Percentiles rank a stretch among this genome's conserved stretches.
phyloP scores from a whole-genome alignment of 2,888 invertebrate species.

The Aphelenchoides bicaudatus region DNA sequence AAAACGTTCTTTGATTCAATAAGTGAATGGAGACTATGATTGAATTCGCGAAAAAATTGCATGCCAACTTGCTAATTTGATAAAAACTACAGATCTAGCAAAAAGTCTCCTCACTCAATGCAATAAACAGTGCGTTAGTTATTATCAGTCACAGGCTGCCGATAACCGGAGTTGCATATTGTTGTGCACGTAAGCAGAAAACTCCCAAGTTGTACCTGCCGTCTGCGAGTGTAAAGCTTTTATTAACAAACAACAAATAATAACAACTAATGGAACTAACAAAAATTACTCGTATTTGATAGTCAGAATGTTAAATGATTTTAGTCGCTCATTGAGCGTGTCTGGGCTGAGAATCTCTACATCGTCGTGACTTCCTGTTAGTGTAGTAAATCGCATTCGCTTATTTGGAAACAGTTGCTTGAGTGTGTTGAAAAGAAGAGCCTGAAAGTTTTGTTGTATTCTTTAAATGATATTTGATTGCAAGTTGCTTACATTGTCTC shows the following conservation, averaged over 20 bases:
- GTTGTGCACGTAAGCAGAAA: too few relatives aligned
- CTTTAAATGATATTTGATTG: conserved; percentile 1
- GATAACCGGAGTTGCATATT: too few relatives aligned
- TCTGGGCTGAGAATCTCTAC: neutral
- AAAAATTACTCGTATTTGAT: conserved; percentile 15
- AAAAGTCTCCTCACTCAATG: too few relatives aligned
- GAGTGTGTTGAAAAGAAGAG: neutral
- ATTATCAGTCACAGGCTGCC: too few relatives aligned
- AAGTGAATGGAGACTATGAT: too few relatives aligned
- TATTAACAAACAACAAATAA: conserved; percentile 8
- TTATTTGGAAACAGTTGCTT: conserved; percentile 1
- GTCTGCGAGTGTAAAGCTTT: too few relatives aligned
- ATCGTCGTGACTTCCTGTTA: conserved; percentile 9
- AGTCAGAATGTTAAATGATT: conserved; percentile 14
- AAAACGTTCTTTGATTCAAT: too few relatives aligned
- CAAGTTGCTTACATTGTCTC: neutral
- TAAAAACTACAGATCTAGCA: too few relatives aligned
- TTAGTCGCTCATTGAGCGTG: conserved; percentile 8
- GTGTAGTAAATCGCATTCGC: conserved; percentile 14
- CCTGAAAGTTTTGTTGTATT: neutral
- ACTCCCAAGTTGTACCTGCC: too few relatives aligned
- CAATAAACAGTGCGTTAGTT: too few relatives aligned
- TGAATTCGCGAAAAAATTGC: too few relatives aligned
- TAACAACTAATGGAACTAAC: neutral
- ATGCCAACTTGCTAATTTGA: too few relatives aligned